These are phyloP conservation scores for Bilobella aurantiaca DNA, from an alignment of 1,140 invertebrate genomes.

Conservation along the genomic window DNA sequence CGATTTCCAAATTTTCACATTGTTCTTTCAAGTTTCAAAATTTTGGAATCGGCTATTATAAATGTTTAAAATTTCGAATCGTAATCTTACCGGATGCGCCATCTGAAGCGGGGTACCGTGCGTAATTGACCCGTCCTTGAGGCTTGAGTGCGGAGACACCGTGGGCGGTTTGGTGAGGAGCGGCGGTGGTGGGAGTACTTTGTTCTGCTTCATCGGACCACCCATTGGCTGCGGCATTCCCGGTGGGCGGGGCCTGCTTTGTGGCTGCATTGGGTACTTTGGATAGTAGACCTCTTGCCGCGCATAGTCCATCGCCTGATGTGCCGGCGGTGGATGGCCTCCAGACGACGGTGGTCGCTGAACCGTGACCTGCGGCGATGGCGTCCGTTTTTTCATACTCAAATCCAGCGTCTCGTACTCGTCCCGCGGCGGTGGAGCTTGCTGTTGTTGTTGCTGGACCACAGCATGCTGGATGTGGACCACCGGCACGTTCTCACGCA, in stretches of 20 bases:
- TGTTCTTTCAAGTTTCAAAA: too few relatives aligned
- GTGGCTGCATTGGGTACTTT: slow-evolving; percentile 19
- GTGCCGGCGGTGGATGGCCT: slow-evolving; percentile 32
- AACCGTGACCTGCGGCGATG: slow-evolving; percentile 17
- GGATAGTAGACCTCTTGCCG: slow-evolving; percentile 19
- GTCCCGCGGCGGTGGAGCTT: slow-evolving; percentile 8
- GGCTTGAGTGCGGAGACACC: slow-evolving; percentile 30
- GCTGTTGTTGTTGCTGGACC: slow-evolving; percentile 9
- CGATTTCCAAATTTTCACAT: too few relatives aligned
- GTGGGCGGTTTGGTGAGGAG: slow-evolving; percentile 26
- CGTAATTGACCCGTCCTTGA: slow-evolving; percentile 36
- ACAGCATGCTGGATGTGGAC: slow-evolving; percentile 10
- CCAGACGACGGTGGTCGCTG: slow-evolving; percentile 25
- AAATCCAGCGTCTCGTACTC: slow-evolving; percentile 62
- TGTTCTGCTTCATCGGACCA: too few relatives aligned
- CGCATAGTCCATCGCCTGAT: slow-evolving; percentile 30
- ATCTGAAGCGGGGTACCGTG: slow-evolving; percentile 33
- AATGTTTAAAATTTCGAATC: neutral
- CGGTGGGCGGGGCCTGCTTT: too few relatives aligned
- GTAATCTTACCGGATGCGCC: neutral
- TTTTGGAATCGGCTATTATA: too few relatives aligned
- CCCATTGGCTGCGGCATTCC: too few relatives aligned
- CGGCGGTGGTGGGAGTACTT: slow-evolving; percentile 26
- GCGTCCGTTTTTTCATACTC: slow-evolving; percentile 57
- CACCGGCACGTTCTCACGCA: slow-evolving; percentile 18